These are phyloP conservation scores for Synanthedon formicaeformis DNA, from an alignment of 2,888 invertebrate genomes.

Conservation along the genomic window DNA sequence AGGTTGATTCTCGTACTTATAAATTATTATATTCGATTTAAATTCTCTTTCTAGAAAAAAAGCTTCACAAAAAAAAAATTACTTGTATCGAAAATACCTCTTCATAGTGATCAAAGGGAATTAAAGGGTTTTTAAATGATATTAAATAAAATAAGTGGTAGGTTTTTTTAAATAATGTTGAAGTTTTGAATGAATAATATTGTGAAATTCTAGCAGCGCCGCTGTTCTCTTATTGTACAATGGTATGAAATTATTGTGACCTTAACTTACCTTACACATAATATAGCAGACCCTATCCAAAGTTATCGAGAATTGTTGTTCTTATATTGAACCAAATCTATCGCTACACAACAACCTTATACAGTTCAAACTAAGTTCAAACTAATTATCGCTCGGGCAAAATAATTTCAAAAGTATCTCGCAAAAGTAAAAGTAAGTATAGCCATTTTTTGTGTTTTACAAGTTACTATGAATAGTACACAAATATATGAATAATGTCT, in stretches of 20 bases:
- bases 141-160: slow-evolving; percentile 49
- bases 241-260: slow-evolving; percentile 1
- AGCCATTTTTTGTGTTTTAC: no score
- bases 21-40: slow-evolving; percentile 27
- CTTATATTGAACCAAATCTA: slow-evolving; percentile 16
- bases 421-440: no score
- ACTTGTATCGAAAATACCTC: slow-evolving; percentile 63
- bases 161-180: slow-evolving; percentile 58
- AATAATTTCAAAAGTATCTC: no score
- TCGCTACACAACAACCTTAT: slow-evolving; percentile 12
- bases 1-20: slow-evolving; percentile 23
- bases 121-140: slow-evolving; percentile 61
- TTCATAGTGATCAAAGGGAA: slow-evolving; percentile 63
- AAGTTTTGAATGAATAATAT: slow-evolving; percentile 32
- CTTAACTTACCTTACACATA: background rate
- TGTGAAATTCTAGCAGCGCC: background rate
- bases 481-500: no score
- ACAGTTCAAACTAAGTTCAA: slow-evolving; percentile 3
- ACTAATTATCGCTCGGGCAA: no score
- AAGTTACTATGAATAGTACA: no score
- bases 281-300: slow-evolving; percentile 32
- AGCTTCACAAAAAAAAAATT: slow-evolving; percentile 23
- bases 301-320: slow-evolving; percentile 34
- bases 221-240: slow-evolving; percentile 2
- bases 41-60: slow-evolving; percentile 20